Evolutionary conservation across 2,888 invertebrate species (phyloP).

Genomic region (Cantharis nigra): DNA sequence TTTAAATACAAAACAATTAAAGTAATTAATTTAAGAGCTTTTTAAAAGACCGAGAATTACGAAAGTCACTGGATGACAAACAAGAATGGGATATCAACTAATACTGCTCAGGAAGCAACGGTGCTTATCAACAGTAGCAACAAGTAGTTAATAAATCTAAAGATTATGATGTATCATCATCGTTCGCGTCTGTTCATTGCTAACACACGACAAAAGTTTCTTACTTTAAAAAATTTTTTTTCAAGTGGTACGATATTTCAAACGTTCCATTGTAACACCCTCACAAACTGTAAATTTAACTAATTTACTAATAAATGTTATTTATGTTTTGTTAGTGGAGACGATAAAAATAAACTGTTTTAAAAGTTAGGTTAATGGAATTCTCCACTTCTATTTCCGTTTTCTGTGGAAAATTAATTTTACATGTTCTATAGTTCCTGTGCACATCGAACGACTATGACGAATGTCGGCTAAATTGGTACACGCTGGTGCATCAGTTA

Average conservation of each 20-base stretch:
- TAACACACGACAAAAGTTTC: neutral
- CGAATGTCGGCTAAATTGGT: neutral
- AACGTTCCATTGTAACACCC: neutral
- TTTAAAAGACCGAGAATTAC: neutral
- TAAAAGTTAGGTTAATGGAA: neutral
- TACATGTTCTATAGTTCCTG: neutral
- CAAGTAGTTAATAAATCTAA: conserved; percentile 54
- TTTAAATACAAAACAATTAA: neutral
- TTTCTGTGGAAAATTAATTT: neutral
- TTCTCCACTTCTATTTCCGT: neutral
- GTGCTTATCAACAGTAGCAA: conserved; percentile 52
- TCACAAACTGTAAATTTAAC: neutral
- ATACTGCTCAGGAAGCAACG: conserved; percentile 36
- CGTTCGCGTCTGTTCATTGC: conserved; percentile 37
- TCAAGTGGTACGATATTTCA: neutral
- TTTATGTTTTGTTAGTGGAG: neutral
- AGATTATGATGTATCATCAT: conserved; percentile 41
- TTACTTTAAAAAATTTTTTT: neutral
- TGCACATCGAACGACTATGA: neutral
- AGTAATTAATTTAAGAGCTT: conserved; percentile 7
- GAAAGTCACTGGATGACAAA: conserved; percentile 10
- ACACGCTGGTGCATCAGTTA: neutral
- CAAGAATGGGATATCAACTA: conserved; percentile 27
- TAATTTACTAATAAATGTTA: neutral
- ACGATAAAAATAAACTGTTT: neutral